Percentiles rank a stretch among this genome's conserved stretches.
Evolutionary conservation across 1,140 invertebrate species (phyloP).

Genomic region (Littorina saxatilis): DNA sequence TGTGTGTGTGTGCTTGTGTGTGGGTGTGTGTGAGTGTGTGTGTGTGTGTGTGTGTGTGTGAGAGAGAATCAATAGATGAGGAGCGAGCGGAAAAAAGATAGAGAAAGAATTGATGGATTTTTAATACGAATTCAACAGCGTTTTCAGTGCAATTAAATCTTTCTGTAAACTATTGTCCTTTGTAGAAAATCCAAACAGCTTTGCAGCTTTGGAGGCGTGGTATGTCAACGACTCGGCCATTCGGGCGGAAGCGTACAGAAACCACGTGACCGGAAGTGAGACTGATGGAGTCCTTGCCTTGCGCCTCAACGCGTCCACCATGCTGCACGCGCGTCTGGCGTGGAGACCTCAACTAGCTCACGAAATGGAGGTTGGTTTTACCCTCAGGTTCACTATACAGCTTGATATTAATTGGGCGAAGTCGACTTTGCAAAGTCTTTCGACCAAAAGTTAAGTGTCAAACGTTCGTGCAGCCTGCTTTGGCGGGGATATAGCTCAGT

Average conservation of each 20-base stretch:
- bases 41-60: too few species aligned
- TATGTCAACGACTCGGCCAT: constrained; percentile 20
- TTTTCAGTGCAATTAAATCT: too few species aligned
- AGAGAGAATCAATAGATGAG: too few species aligned
- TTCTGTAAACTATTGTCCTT: too few species aligned
- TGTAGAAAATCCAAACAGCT: too few species aligned
- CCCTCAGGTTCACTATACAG: background rate
- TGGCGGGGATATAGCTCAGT: background rate
- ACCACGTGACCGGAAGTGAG: constrained; percentile 12
- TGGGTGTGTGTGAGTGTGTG: too few species aligned
- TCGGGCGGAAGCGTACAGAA: constrained; percentile 21
- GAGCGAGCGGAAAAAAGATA: too few species aligned
- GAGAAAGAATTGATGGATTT: too few species aligned
- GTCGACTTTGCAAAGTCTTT: background rate
- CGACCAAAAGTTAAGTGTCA: too few species aligned
- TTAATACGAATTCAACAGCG: too few species aligned
- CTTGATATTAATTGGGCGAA: too few species aligned
- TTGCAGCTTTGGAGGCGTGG: background rate
- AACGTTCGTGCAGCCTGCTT: background rate
- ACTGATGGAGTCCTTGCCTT: constrained; percentile 79
- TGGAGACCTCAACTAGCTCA: constrained; percentile 83
- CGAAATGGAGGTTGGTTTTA: background rate
- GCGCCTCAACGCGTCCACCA: constrained; percentile 88
- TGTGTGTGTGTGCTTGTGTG: background rate
- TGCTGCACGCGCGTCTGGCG: constrained; percentile 85